phyloP scores from a whole-genome alignment of 1,140 invertebrate genomes.

The Eriosoma lanigerum region DNA sequence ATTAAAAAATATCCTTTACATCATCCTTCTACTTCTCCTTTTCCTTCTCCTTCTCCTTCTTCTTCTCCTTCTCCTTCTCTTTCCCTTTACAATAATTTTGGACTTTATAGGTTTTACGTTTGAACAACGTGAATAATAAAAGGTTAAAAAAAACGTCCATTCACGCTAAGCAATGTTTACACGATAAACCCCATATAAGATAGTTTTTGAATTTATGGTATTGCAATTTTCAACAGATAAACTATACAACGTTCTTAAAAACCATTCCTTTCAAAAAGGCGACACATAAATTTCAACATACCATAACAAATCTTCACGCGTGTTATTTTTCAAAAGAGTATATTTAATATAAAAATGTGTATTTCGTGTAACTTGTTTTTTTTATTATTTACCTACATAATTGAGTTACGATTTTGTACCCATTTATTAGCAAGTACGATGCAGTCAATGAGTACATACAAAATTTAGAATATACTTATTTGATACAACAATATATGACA shows the following conservation, averaged over 20 bases:
- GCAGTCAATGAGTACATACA: no score
- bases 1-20: no score
- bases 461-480: no score
- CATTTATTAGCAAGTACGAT: background rate
- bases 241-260: constrained; percentile 14
- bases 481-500: no score
- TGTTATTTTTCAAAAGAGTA: background rate
- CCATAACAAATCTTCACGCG: background rate
- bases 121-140: constrained; percentile 1
- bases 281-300: constrained; percentile 24
- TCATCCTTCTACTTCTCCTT: no score
- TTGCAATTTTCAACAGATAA: constrained; percentile 28
- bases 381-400: background rate
- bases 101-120: background rate
- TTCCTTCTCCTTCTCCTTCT: no score
- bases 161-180: background rate
- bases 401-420: background rate
- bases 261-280: constrained; percentile 19
- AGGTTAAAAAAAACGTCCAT: constrained; percentile 1
- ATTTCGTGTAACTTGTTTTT: background rate
- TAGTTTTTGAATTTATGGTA: constrained; percentile 21
- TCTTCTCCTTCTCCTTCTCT: no score
- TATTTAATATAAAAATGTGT: background rate
- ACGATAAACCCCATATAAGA: background rate
- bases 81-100: background rate